Evolutionary conservation across 2,113 vertebrate species (phyloP).

Genomic region (Irena cyanogastra): DNA sequence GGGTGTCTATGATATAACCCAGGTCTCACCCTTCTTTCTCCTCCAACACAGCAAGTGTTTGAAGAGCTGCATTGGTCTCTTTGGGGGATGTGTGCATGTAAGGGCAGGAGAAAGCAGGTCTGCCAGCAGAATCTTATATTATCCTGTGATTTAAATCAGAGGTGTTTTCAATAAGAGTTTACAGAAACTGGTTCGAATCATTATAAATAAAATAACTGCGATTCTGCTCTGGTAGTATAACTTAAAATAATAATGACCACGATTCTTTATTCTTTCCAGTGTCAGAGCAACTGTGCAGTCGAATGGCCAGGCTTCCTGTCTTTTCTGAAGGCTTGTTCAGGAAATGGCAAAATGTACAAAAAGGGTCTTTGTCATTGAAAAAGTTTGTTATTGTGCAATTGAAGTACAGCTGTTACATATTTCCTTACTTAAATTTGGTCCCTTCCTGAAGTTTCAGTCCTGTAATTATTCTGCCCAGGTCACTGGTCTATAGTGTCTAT

Average conservation of each 20-base stretch:
- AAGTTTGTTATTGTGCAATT: conserved; percentile 44
- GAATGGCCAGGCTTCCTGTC: conserved; percentile 56
- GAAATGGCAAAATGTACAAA: conserved; percentile 16
- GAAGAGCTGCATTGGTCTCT: neutral
- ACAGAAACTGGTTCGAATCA: neutral
- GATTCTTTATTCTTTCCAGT: conserved; percentile 40
- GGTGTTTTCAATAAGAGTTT: conserved; percentile 11
- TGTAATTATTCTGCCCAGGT: conserved; percentile 42
- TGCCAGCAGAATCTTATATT: neutral
- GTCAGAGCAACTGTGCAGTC: conserved; percentile 37
- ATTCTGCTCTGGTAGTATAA: neutral
- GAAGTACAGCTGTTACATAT: conserved; percentile 33
- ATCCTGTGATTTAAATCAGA: neutral
- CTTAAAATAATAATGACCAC: neutral
- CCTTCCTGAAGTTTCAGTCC: conserved; percentile 43
- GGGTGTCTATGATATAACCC: neutral
- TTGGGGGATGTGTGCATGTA: neutral
- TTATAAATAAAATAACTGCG: conserved; percentile 14
- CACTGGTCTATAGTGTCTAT: neutral
- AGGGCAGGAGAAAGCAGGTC: neutral
- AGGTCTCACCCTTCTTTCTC: neutral
- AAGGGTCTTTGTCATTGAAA: conserved; percentile 36
- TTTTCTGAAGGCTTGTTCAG: conserved; percentile 44
- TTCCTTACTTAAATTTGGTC: conserved; percentile 30
- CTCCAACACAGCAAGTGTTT: neutral